Percentiles rank a stretch among this genome's conserved stretches.
Conservation (phyloP, 2,113 vertebrate species). For the Kryptolebias marmoratus region DNA sequence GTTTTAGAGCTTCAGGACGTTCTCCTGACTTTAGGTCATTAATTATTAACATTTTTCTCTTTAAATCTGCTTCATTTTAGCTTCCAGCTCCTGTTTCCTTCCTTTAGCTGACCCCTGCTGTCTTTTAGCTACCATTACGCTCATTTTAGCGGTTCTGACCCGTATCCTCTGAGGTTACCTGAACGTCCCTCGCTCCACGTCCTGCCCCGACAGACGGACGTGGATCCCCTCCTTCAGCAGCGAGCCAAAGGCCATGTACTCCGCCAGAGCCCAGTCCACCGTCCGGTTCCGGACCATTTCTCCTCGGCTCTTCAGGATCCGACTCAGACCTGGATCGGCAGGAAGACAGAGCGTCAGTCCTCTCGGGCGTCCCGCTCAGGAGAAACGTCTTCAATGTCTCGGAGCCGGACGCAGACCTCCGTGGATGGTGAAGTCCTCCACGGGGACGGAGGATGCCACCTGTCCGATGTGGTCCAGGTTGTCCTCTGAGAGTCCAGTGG, state of each 20-base stretch:
- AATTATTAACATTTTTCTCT: too few relatives aligned
- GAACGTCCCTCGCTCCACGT: constrained; percentile 96
- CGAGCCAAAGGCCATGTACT: constrained; percentile 97
- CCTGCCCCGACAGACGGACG: constrained; percentile 93
- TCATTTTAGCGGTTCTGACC: too few relatives aligned
- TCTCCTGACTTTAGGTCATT: too few relatives aligned
- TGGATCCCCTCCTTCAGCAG: constrained; percentile 95
- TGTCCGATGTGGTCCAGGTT: constrained; percentile 87
- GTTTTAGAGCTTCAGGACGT: too few relatives aligned
- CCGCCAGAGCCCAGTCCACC: constrained; percentile 95
- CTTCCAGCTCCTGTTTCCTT: too few relatives aligned
- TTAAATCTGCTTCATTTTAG: too few relatives aligned
- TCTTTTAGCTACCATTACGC: too few relatives aligned
- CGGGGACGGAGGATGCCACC: constrained; percentile 92
- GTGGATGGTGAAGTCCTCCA: constrained; percentile 97
- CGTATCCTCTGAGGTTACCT: constrained; percentile 78
- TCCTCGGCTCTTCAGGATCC: constrained; percentile 89
- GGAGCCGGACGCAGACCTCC: constrained; percentile 80
- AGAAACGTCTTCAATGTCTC: background rate
- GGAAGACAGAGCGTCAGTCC: background rate
- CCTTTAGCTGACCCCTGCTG: too few relatives aligned
- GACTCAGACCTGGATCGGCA: constrained; percentile 86
- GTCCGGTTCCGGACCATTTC: constrained; percentile 90
- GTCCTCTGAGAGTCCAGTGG: constrained; percentile 91
- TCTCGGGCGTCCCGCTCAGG: background rate